These are phyloP conservation scores for Eristalis tenax DNA, from an alignment of 2,888 invertebrate genomes.

Conservation along the genomic window DNA sequence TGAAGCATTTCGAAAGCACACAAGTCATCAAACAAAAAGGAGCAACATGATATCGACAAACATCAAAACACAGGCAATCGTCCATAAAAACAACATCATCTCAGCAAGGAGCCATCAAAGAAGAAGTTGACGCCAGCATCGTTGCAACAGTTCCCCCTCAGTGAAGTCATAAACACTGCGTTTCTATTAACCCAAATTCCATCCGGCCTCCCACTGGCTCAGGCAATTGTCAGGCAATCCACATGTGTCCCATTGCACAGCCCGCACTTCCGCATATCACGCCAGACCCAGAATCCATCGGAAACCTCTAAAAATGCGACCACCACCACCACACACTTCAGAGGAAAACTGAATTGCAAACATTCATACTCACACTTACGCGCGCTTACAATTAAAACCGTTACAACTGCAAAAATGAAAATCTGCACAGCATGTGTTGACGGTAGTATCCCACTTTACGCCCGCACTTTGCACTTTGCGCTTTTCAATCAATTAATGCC, in stretches of 20 bases:
- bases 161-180: background rate
- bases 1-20: background rate
- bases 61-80: background rate
- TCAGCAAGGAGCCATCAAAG: background rate
- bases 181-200: constrained; percentile 56
- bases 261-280: constrained; percentile 55
- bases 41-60: background rate
- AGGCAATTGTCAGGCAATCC: constrained; percentile 40
- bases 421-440: constrained; percentile 62
- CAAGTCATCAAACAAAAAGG: background rate
- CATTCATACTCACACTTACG: constrained; percentile 51
- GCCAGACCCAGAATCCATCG: constrained; percentile 43
- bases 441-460: background rate
- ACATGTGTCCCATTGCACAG: constrained; percentile 32
- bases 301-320: constrained; percentile 59
- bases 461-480: constrained; percentile 17
- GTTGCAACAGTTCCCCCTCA: background rate
- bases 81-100: background rate
- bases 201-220: constrained; percentile 28
- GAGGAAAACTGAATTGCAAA: constrained; percentile 1
- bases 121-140: background rate
- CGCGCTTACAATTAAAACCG: background rate
- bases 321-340: constrained; percentile 28
- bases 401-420: constrained; percentile 23
- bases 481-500: constrained; percentile 42